Evolutionary conservation across 2,797 vertebrate genomes (phyloP).

Genomic region (Peromyscus melanophrys): DNA sequence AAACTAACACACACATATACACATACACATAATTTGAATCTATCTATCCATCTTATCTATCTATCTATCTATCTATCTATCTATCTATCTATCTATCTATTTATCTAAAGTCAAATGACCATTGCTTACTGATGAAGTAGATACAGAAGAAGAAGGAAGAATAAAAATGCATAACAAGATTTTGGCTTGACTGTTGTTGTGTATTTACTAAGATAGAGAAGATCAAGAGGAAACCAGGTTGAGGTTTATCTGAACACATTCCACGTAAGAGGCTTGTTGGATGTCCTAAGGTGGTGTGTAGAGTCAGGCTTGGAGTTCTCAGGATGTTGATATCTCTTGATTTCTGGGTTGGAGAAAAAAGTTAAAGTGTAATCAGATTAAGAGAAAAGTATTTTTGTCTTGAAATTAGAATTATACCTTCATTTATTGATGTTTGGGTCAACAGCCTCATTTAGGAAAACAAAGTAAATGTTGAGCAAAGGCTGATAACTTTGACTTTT

Average conservation of each 20-base stretch:
- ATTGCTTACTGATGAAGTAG: neutral
- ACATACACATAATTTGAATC: neutral
- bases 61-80: neutral
- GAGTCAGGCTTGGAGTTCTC: neutral
- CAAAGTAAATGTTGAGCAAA: neutral
- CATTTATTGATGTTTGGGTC: neutral
- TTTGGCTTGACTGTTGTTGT: neutral
- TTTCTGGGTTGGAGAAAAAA: constrained; percentile 6
- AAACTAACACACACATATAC: neutral
- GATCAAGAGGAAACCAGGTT: neutral
- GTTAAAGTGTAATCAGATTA: constrained; percentile 21
- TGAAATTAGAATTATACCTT: constrained; percentile 30
- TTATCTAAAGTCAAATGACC: neutral
- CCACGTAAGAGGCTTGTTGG: neutral
- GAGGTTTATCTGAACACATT: neutral
- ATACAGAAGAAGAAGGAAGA: neutral
- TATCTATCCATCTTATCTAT: too few relatives aligned
- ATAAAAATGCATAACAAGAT: neutral
- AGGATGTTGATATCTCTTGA: neutral
- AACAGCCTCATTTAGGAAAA: constrained; percentile 23
- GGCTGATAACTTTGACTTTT: neutral
- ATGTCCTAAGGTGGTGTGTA: neutral
- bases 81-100: too few relatives aligned
- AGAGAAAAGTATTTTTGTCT: neutral
- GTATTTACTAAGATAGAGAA: neutral